These are phyloP conservation scores for Lycaena phlaeas DNA, from an alignment of 2,888 invertebrate genomes.

Conservation along the genomic window DNA sequence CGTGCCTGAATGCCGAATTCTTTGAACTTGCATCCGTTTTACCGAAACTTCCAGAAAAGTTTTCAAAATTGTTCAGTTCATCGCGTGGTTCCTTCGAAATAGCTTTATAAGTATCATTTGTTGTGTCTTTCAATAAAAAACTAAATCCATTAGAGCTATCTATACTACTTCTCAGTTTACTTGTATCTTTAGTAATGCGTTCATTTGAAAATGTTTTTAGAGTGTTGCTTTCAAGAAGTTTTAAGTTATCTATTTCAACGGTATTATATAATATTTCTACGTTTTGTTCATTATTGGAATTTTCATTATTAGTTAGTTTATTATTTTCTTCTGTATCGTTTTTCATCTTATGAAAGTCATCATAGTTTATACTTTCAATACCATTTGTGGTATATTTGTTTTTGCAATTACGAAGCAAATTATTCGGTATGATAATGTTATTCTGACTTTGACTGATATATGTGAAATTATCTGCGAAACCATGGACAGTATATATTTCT, in stretches of 20 bases:
- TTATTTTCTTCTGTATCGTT: too few species aligned
- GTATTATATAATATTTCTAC: neutral
- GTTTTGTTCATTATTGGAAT: neutral
- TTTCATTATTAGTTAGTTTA: neutral
- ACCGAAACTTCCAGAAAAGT: neutral
- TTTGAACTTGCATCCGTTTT: too few species aligned
- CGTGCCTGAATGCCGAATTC: too few species aligned
- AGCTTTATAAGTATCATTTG: neutral
- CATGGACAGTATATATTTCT: conserved; percentile 8
- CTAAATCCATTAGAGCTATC: neutral
- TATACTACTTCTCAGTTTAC: neutral
- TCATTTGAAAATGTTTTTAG: neutral
- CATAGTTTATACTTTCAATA: neutral
- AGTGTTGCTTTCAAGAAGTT: neutral
- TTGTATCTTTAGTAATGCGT: neutral
- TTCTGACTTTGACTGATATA: conserved; percentile 10
- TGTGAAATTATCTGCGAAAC: conserved; percentile 3
- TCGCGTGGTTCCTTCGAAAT: neutral
- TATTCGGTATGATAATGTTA: conserved; percentile 1
- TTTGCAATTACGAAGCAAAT: neutral
- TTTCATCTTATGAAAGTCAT: neutral
- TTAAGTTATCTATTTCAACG: neutral
- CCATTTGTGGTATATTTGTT: neutral
- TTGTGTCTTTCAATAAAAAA: neutral
- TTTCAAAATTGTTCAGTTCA: too few species aligned